phyloP scores from a whole-genome alignment of 37 sponge, comb jelly and placozoan species.

The Theonella swinhoei region DNA sequence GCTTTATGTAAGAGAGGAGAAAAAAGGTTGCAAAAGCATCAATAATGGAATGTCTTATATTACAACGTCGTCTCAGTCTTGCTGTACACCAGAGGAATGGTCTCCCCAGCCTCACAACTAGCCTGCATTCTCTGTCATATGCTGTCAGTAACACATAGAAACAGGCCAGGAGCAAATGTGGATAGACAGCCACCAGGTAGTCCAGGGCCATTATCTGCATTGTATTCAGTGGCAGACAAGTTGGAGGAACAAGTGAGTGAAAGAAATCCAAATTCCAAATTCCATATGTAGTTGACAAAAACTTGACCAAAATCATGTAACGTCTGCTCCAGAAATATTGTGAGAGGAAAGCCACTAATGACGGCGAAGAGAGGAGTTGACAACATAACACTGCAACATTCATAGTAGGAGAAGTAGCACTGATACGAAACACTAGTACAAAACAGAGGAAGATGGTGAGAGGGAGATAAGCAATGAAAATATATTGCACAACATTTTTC shows the following conservation, averaged over 20 bases:
- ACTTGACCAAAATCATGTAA: not conserved
- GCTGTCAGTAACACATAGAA: not conserved
- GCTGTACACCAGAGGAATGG: not conserved
- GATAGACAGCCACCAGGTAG: conserved; percentile 2
- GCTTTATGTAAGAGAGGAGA: conserved; percentile 25
- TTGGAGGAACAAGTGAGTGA: not conserved
- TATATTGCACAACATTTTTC: not conserved
- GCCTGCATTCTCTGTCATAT: conserved; percentile 6
- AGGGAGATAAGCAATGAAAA: not conserved
- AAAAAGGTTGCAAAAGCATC: conserved; percentile 38
- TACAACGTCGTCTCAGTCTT: conserved; percentile 9
- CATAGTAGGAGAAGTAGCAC: not conserved
- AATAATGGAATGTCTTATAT: conserved; percentile 3
- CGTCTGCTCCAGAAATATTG: too few species aligned
- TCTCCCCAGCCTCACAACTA: not conserved
- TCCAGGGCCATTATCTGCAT: conserved; percentile 9
- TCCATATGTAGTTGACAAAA: not conserved
- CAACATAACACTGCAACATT: not conserved
- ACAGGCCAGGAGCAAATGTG: not conserved
- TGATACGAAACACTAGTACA: conserved; percentile 6
- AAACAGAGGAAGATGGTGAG: not conserved
- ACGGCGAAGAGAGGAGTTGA: not conserved
- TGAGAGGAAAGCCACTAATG: not conserved
- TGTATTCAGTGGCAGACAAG: conserved; percentile 10
- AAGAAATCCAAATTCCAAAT: conserved; percentile 11